A percentile compares a stretch with the other conserved stretches of the same genome.
Conservation (phyloP, 2,797 vertebrate genomes). For the Trachurus trachurus region DNA sequence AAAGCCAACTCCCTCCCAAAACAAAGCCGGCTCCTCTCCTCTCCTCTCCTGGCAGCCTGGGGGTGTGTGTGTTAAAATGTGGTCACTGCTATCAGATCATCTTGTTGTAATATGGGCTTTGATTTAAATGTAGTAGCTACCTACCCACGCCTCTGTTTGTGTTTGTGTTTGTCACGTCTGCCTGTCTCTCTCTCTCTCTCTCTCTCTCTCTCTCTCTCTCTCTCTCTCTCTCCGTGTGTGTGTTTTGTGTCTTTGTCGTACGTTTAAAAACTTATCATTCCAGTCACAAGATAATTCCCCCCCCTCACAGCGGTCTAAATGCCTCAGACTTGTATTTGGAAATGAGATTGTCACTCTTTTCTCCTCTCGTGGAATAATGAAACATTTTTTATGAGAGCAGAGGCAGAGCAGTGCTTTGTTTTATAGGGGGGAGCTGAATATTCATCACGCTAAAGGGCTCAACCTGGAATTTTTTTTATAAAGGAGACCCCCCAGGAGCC, state of each 20-base stretch:
- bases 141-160: conserved; percentile 21
- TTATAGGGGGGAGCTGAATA: not conserved
- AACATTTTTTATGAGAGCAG: not conserved
- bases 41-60: not conserved
- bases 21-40: not conserved
- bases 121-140: conserved; percentile 6
- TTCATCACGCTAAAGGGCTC: not conserved
- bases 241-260: conserved; percentile 1
- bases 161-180: conserved; percentile 18
- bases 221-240: not conserved
- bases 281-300: not conserved
- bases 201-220: not conserved
- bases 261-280: conserved; percentile 24
- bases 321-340: not conserved
- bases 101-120: conserved; percentile 37
- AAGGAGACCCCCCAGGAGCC: conserved; percentile 3
- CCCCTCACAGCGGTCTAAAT: not conserved
- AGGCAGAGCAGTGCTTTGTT: not conserved
- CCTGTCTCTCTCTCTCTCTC: not conserved
- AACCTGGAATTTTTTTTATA: not conserved
- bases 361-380: not conserved
- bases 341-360: not conserved
- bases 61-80: conserved; percentile 3
- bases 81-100: conserved; percentile 26
- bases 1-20: conserved; percentile 16